Conservation (phyloP, 1,140 invertebrate genomes). For the Ceratoteleas bidentatus region DNA sequence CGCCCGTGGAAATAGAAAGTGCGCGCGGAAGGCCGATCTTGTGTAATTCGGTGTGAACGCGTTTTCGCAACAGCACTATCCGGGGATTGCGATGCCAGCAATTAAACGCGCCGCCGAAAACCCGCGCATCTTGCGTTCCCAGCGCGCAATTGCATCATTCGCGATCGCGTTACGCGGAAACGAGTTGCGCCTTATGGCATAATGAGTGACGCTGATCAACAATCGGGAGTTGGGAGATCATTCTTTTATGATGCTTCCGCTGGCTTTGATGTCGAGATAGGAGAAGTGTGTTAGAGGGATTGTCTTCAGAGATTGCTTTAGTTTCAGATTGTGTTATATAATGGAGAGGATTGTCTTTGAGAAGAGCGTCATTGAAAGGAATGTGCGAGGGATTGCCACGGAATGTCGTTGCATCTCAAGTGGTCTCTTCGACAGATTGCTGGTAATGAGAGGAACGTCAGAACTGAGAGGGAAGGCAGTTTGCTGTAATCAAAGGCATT, state of each 20-base stretch:
- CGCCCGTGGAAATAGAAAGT: conserved; percentile 77
- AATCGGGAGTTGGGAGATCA: background rate
- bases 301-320: background rate
- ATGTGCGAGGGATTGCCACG: too few relatives aligned
- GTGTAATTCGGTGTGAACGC: conserved; percentile 64
- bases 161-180: conserved; percentile 39
- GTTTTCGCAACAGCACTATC: conserved; percentile 68
- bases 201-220: conserved; percentile 14
- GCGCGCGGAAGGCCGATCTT: conserved; percentile 69
- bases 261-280: background rate
- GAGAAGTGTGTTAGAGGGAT: background rate
- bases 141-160: conserved; percentile 18
- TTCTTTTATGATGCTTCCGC: background rate
- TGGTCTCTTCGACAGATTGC: too few relatives aligned
- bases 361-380: too few relatives aligned
- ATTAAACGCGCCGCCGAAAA: conserved; percentile 46
- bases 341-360: too few relatives aligned
- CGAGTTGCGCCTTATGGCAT: conserved; percentile 28
- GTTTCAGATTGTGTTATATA: too few relatives aligned
- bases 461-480: too few relatives aligned
- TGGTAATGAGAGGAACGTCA: too few relatives aligned
- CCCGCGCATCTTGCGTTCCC: conserved; percentile 26
- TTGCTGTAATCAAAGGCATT: too few relatives aligned
- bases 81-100: conserved; percentile 57
- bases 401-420: too few relatives aligned